A percentile compares a stretch with the other conserved stretches of the same genome.
Evolutionary conservation across 2,113 vertebrate genomes (phyloP).

Genomic region (Protobothrops flavoviridis): DNA sequence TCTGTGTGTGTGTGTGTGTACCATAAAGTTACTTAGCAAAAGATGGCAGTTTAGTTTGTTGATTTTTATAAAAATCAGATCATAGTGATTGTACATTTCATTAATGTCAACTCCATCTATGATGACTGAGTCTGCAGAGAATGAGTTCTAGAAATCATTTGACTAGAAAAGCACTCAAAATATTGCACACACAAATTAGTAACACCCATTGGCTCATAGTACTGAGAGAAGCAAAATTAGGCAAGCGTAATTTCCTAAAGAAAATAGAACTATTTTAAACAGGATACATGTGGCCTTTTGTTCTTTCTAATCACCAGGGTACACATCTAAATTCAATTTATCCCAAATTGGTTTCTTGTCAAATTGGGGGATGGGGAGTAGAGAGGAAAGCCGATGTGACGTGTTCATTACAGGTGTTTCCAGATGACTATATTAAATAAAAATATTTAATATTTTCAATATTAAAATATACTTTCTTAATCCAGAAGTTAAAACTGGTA

Average conservation of each 20-base stretch:
- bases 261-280: conserved; percentile 22
- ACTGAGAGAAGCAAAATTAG: neutral
- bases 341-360: neutral
- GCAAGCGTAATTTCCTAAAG: conserved; percentile 14
- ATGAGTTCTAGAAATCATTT: conserved; percentile 9
- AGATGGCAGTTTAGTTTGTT: neutral
- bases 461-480: neutral
- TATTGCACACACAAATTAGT: conserved; percentile 9
- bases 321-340: neutral
- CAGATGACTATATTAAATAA: neutral
- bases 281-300: conserved; percentile 11
- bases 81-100: conserved; percentile 6
- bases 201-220: conserved; percentile 15
- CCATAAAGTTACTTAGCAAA: neutral
- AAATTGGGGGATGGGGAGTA: neutral
- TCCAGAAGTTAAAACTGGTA: neutral
- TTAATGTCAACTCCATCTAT: conserved; percentile 1
- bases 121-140: conserved; percentile 10
- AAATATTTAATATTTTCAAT: too few relatives aligned
- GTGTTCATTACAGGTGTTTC: neutral
- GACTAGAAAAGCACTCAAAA: conserved; percentile 7
- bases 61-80: neutral
- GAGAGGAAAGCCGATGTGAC: neutral
- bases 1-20: neutral
- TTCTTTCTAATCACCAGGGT: neutral